These are phyloP conservation scores for Zosterops pallidus DNA, from an alignment of 2,113 vertebrate genomes.

Conservation along the genomic window DNA sequence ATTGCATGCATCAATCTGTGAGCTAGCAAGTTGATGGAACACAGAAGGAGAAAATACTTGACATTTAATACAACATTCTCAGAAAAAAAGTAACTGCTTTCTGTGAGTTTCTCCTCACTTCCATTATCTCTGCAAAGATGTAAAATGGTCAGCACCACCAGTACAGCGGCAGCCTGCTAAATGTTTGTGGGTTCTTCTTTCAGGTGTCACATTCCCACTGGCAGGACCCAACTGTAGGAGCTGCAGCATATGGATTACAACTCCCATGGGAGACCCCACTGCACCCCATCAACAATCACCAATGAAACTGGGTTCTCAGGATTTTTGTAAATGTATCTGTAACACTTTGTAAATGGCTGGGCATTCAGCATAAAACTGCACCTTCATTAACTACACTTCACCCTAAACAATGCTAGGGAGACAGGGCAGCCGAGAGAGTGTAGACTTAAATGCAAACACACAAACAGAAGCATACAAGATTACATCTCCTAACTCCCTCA, in stretches of 20 bases:
- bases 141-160: neutral
- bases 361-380: neutral
- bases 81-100: neutral
- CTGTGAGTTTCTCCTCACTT: neutral
- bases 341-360: rapidly evolving
- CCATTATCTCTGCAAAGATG: neutral
- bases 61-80: neutral
- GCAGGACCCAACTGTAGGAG: neutral
- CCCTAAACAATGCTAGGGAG: neutral
- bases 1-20: neutral
- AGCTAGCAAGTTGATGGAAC: neutral
- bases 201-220: neutral
- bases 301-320: neutral
- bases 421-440: neutral
- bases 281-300: neutral
- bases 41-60: neutral
- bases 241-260: neutral
- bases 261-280: neutral
- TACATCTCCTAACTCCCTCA: neutral
- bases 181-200: neutral
- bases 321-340: neutral
- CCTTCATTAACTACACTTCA: neutral
- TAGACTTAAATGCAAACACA: neutral
- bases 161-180: neutral
- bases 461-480: neutral